Percentiles rank a stretch among this genome's conserved stretches.
These are phyloP conservation scores for Macrochelys suwanniensis DNA, from an alignment of 2,797 vertebrate genomes.

Conservation along the genomic window DNA sequence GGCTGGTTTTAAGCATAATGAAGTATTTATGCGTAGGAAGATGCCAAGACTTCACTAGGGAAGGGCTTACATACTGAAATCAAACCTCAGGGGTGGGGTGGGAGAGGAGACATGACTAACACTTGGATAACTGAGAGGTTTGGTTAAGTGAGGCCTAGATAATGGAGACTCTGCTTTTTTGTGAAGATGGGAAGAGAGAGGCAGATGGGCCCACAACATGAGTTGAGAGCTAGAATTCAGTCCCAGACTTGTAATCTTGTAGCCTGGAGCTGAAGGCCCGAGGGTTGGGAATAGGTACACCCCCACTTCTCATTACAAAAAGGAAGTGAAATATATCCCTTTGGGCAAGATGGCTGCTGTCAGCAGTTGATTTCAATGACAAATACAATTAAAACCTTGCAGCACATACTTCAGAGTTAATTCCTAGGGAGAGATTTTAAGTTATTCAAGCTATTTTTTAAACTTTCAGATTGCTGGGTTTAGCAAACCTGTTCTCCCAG, in stretches of 20 bases:
- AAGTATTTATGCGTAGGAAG: background rate
- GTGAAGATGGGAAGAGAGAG: background rate
- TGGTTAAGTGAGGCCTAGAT: background rate
- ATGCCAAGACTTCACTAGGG: background rate
- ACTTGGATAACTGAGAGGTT: background rate
- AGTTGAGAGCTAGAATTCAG: background rate
- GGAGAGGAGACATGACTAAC: background rate
- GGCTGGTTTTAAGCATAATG: background rate
- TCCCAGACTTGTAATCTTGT: background rate
- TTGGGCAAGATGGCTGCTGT: fast-evolving
- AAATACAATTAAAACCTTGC: background rate
- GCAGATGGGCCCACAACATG: background rate
- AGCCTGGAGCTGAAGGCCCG: background rate
- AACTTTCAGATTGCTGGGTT: background rate
- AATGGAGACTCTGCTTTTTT: background rate
- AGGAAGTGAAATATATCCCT: background rate
- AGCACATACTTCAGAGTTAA: background rate
- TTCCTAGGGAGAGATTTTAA: background rate
- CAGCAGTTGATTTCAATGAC: fast-evolving
- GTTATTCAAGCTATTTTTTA: background rate
- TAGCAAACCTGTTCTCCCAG: background rate
- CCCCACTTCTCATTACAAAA: fast-evolving
- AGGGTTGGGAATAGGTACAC: fast-evolving
- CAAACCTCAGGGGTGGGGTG: background rate
- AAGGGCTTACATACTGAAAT: background rate